Percentiles rank a stretch among this genome's conserved stretches.
These are phyloP conservation scores for Melieria omissa DNA, from an alignment of 2,888 invertebrate species.

Conservation along the genomic window DNA sequence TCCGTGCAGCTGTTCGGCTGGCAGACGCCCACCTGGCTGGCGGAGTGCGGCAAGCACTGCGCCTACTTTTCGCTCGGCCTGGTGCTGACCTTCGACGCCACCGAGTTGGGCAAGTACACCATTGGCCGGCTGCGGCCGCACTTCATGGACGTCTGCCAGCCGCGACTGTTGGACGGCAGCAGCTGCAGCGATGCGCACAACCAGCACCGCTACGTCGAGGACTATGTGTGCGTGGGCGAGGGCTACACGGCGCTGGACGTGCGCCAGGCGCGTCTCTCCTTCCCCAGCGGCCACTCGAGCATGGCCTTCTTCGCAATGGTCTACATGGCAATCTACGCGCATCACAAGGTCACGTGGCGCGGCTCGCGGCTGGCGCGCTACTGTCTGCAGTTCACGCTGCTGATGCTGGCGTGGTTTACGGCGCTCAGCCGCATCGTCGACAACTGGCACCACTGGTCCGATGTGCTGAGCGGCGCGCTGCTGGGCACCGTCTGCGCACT, in stretches of 20 bases:
- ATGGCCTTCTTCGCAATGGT: constrained; percentile 86
- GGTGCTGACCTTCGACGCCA: constrained; percentile 55
- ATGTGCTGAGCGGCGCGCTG: constrained; percentile 54
- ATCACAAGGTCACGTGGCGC: constrained; percentile 83
- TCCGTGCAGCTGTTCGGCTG: constrained; percentile 46
- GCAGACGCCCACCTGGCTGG: constrained; percentile 48
- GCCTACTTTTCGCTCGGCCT: constrained; percentile 53
- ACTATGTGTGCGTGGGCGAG: constrained; percentile 74
- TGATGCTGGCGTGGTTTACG: constrained; percentile 60
- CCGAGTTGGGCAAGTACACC: constrained; percentile 60
- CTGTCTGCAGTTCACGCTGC: constrained; percentile 73
- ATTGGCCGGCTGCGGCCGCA: constrained; percentile 58
- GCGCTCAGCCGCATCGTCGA: constrained; percentile 59
- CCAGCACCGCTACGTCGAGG: constrained; percentile 76
- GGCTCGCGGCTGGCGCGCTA: constrained; percentile 83
- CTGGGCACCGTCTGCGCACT: constrained; percentile 53
- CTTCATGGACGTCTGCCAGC: constrained; percentile 76
- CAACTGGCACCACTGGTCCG: constrained; percentile 63
- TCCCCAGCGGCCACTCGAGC: constrained; percentile 92
- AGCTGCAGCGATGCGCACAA: constrained; percentile 72
- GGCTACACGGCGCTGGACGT: constrained; percentile 69
- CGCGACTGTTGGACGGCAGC: constrained; percentile 70
- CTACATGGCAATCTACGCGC: constrained; percentile 86
- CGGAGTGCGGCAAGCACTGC: constrained; percentile 48
- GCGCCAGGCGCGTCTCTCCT: constrained; percentile 84